Evolutionary conservation across 2,113 vertebrate genomes (phyloP), one percentile per base, ranked within the genome.

Genomic region (Stigmatopora nigra): DNA sequence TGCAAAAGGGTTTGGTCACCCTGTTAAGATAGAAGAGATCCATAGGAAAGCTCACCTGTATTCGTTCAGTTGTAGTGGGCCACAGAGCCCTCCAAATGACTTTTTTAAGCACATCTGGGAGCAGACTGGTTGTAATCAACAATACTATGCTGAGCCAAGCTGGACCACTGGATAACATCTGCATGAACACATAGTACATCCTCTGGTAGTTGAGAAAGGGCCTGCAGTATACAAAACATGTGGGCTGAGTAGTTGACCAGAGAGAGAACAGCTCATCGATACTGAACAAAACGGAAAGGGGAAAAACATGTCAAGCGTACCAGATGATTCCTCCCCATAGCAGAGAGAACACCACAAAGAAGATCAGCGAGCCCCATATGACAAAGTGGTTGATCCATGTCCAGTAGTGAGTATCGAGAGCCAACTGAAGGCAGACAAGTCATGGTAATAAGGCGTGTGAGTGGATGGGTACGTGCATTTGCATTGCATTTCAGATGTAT

Each of bases 321-420:
- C 97, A 99, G 89, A 93, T 92, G 75, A 99, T 90, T 70, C 97
- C 97, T 72, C 96, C 95, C 96, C 95, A 99, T 73, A 99, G 92
- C 56, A 99, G 89, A 70, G 96, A 99, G 89, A 99, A 99, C 78
- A 94, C 73, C 46, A 98, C 82, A 44, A 98, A 99, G 91, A 99
- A 99, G 1, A 95, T 85, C 72, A 99, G 87, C 0, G 96, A 98
- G 38, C 97, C 97, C 97, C 97, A 99, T 82, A 98, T 96, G 68
- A 99, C 92, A 61, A 99, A 96, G 70, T 99, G 97, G 88, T 98
- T 99, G 84, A 98, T 94, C 96, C 97, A 99, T 0, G 97, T 99
- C 97, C 97, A 99, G 88, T 99, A 96, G 70, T 95, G 95, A 3
- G 97, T 99, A 78, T 99, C 97, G 45, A 99, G 87, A n/a, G 91